Evolutionary conservation across 2,888 invertebrate genomes (phyloP), one percentile per base, ranked within the genome.

Genomic region (Cephus pygmeus): DNA sequence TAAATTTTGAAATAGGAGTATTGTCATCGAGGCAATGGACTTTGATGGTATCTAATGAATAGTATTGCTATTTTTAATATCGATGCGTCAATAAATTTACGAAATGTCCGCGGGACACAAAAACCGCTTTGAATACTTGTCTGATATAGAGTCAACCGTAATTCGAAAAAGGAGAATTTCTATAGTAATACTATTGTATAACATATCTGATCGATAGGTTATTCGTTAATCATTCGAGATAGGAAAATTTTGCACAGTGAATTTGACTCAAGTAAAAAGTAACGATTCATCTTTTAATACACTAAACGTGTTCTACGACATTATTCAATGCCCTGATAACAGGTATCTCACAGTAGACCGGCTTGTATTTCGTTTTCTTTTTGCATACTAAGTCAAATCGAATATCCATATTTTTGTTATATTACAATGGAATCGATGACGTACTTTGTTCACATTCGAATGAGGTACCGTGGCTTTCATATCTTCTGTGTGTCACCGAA

Each of bases 401-500:
- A 40, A 23, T 23, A 40, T 40, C 2, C 6, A 40, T 40, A 15
- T 40, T 6, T 40, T 23, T 40, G 9, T 56, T 23, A 56, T 56
- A 23, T 56, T 56, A 56, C 9, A 56, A 56, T 9, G 23, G 56
- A 56, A 23, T 56, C 40, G 15, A 40, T 23, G 15, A 40, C 15
- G 40, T 40, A 40, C 6, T 23, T 1, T 9, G 15, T 15, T 40
- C 15, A 56, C 23, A 23, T 56, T 56, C 23, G 9, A 56, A 56
- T 15, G 9, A 9, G 56, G 23, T 9, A 56, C 23, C 56, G 56
- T 56, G 23, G 56, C 56, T 23, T 23, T 56, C 56, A 23, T 56
- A 56, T 56, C 56, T 56, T 56, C 9, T 56, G 69, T 75, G 69
- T 81, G 76, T 79, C 76, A 77, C 76, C 73, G 68, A 69, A 79